A percentile compares a stretch with the other conserved stretches of the same genome.
These are phyloP conservation scores for Pseudomyrmex sp. DNA, from an alignment of 1,140 invertebrate species.

Conservation along the genomic window DNA sequence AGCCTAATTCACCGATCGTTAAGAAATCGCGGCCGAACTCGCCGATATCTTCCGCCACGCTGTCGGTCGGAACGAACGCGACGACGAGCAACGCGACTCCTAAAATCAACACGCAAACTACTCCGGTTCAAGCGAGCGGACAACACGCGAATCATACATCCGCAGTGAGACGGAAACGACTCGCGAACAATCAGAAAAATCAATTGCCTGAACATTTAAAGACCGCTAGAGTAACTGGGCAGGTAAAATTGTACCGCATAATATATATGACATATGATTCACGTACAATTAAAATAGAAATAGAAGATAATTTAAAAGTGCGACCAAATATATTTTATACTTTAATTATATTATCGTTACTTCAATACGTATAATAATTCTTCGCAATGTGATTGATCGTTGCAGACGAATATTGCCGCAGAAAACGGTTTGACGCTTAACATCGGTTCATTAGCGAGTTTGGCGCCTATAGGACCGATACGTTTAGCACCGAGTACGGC, in stretches of 20 bases:
- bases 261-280: slow-evolving; percentile 11
- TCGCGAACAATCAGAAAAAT: slow-evolving; percentile 70
- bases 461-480: slow-evolving; percentile 83
- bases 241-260: slow-evolving; percentile 68
- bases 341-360: too few relatives aligned
- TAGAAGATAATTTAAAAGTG: neutral
- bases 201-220: slow-evolving; percentile 75
- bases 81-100: slow-evolving; percentile 77
- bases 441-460: slow-evolving; percentile 84
- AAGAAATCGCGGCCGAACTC: slow-evolving; percentile 81
- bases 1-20: slow-evolving; percentile 84
- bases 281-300: neutral
- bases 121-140: slow-evolving; percentile 64
- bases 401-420: slow-evolving; percentile 70
- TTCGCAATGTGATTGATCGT: slow-evolving; percentile 14
- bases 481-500: slow-evolving; percentile 76
- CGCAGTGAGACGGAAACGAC: slow-evolving; percentile 81
- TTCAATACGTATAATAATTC: too few relatives aligned
- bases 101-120: slow-evolving; percentile 76
- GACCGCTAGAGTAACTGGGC: slow-evolving; percentile 71
- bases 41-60: slow-evolving; percentile 74
- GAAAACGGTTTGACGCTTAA: slow-evolving; percentile 83
- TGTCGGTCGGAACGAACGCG: slow-evolving; percentile 67
- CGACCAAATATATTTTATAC: too few relatives aligned
- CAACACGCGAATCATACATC: slow-evolving; percentile 76